Evolutionary conservation across 2,888 invertebrate species (phyloP), one percentile per base, ranked within the genome.

Genomic region (Catocala nupta): DNA sequence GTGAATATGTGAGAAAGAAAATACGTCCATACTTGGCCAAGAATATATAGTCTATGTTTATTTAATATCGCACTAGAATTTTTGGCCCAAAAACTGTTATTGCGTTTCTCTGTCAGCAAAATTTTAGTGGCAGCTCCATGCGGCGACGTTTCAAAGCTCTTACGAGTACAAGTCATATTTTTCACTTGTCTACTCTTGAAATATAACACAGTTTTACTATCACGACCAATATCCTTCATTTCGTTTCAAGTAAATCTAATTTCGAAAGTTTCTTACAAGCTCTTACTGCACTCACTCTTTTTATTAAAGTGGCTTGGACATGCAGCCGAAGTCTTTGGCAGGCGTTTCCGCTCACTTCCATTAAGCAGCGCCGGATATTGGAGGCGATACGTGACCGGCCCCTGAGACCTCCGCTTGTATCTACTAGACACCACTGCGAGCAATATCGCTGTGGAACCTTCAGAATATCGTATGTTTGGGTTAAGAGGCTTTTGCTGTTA

Each of bases 341-440:
- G 63, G 60, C 65, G 74, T 67, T 77, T 79, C 77, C 80, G 73
- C 52, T 60, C 67, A 62, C 56, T 66, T 77, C 77, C 75, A 79
- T 79, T 78, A 79, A 74, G 55, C 49, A 43, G 48, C 51, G 65
- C 75, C 77, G 77, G 77, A 78, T 78, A 78, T 78, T 78, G 73
- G 60, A 52, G 65, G 61, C 68, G 70, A 69, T 77, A 78, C 78
- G 77, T 78, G 78, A 78, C 77, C 66, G 25, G 53, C 62, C 71
- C 59, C 25, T 34, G 74, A 60, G 71, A 59, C 61, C 55, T 6
- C 51, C 50, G 36, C 50, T 57, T 44, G 11, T 11, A 49, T 7
- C 12, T 10, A 43, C 48, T n/a, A 43, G 33, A 43, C 57, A 56
- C 48, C 25, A 13, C 34, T 11, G 34, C 25, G 39, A 49, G 49